These are phyloP conservation scores for Sarcophilus harrisii DNA, from an alignment of 2,797 vertebrate species.

Conservation along the genomic window DNA sequence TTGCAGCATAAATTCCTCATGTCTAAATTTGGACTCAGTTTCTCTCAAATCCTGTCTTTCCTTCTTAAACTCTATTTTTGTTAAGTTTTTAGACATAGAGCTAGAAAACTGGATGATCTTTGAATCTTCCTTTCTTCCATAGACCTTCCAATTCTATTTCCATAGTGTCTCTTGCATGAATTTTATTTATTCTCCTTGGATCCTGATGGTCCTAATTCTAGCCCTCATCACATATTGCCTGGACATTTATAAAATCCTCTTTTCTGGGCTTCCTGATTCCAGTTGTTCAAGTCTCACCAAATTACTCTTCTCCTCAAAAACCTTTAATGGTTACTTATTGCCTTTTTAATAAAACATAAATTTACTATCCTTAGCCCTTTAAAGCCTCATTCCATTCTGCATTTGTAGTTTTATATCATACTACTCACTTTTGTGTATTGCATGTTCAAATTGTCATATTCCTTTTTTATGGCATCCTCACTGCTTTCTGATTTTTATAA, in stretches of 20 bases:
- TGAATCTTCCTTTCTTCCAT: background rate
- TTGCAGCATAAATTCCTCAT: background rate
- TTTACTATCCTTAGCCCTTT: too few relatives aligned
- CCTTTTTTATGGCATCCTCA: too few relatives aligned
- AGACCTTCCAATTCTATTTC: background rate
- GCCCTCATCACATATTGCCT: too few relatives aligned
- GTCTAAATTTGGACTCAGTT: background rate
- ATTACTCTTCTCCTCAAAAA: too few relatives aligned
- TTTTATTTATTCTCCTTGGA: background rate
- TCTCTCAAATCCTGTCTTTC: background rate
- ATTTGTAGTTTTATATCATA: too few relatives aligned
- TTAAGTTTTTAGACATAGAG: background rate
- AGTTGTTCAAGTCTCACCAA: background rate
- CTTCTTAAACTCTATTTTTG: background rate
- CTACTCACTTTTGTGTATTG: too few relatives aligned
- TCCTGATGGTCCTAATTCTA: too few relatives aligned
- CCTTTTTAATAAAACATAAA: too few relatives aligned
- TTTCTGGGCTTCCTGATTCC: background rate
- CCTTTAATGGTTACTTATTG: too few relatives aligned
- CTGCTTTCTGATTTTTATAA: too few relatives aligned
- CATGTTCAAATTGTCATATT: too few relatives aligned
- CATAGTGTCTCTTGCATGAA: background rate
- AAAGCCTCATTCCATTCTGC: too few relatives aligned
- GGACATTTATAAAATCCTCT: background rate
- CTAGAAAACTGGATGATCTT: background rate